A percentile compares a stretch with the other conserved stretches of the same genome.
These are phyloP conservation scores for Matsumurasca onukii DNA, from an alignment of 1,140 invertebrate genomes.

Conservation along the genomic window DNA sequence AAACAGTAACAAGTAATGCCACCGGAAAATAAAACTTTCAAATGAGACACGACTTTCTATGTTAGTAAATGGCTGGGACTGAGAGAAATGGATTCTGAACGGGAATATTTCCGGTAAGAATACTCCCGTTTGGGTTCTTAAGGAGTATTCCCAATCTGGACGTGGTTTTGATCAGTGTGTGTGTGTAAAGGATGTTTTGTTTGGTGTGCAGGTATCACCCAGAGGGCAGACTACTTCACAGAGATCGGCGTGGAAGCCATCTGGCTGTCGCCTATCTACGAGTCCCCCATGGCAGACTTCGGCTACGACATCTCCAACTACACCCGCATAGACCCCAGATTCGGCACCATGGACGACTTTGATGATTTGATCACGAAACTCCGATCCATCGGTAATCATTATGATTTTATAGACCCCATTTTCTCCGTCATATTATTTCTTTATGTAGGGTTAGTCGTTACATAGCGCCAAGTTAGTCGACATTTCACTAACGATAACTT, in stretches of 20 bases:
- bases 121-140: background rate
- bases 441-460: too few species aligned
- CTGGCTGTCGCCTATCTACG: conserved; percentile 72
- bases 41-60: too few species aligned
- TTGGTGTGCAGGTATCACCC: conserved; percentile 57
- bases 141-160: conserved; percentile 50
- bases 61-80: conserved; percentile 43
- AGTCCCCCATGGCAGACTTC: conserved; percentile 66
- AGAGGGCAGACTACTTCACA: conserved; percentile 62
- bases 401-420: too few species aligned
- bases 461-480: too few species aligned
- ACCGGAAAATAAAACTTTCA: too few species aligned
- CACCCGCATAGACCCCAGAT: conserved; percentile 49
- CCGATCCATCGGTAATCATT: conserved; percentile 39
- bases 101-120: conserved; percentile 43
- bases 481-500: too few species aligned
- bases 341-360: conserved; percentile 55
- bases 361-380: conserved; percentile 42
- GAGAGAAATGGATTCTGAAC: conserved; percentile 49
- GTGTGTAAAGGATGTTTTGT: background rate
- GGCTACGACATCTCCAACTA: conserved; percentile 60
- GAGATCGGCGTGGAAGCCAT: conserved; percentile 64
- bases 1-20: too few species aligned
- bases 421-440: too few species aligned
- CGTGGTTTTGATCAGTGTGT: background rate